Evolutionary conservation across 2,888 invertebrate genomes (phyloP).

Genomic region (Limnephilus marmoratus): DNA sequence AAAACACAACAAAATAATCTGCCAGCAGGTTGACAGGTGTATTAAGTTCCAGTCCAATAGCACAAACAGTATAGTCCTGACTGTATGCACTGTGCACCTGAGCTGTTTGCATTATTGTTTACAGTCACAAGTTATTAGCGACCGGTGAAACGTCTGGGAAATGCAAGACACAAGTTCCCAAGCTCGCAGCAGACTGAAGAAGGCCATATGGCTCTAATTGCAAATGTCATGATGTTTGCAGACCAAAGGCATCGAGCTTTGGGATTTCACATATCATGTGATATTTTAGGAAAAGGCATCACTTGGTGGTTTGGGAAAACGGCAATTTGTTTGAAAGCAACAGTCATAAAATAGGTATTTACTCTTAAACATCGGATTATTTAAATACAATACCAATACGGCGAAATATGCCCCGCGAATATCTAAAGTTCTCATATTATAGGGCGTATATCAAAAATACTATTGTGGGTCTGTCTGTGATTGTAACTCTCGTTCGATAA

Average conservation of each 20-base stretch:
- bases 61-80: not conserved
- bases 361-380: too few species aligned
- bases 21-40: not conserved
- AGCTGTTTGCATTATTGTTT: not conserved
- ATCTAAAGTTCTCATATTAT: too few species aligned
- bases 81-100: not conserved
- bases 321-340: too few species aligned
- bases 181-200: not conserved
- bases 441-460: too few species aligned
- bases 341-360: too few species aligned
- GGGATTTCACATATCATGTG: not conserved
- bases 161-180: not conserved
- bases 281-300: too few species aligned
- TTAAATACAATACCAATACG: too few species aligned
- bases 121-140: not conserved
- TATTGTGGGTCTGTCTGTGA: too few species aligned
- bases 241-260: not conserved
- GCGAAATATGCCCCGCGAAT: too few species aligned
- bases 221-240: not conserved
- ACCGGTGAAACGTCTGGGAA: not conserved
- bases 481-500: too few species aligned
- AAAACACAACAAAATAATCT: not conserved
- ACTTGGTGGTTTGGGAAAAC: not conserved
- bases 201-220: not conserved
- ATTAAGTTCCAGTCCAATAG: not conserved